These are phyloP conservation scores for Reticulitermes lucifugus DNA, from an alignment of 2,888 invertebrate species.

Conservation along the genomic window DNA sequence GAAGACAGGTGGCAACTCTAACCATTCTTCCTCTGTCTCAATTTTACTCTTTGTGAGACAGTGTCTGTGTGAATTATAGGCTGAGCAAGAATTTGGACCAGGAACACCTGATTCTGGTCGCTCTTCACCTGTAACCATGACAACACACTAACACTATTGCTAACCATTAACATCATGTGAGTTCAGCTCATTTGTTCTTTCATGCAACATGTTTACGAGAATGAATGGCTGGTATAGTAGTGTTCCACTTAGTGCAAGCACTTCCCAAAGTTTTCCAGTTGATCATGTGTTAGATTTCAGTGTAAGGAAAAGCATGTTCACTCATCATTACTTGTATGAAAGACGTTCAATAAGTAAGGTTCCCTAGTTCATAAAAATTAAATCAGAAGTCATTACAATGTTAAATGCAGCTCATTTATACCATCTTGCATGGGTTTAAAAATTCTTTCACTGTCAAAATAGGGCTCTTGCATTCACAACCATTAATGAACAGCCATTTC, in stretches of 20 bases:
- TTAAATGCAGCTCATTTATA: too few species aligned
- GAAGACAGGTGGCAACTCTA: conserved; percentile 7
- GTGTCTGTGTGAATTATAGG: conserved; percentile 45
- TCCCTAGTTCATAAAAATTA: too few species aligned
- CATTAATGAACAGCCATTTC: too few species aligned
- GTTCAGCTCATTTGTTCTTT: conserved; percentile 11
- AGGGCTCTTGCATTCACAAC: too few species aligned
- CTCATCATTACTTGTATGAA: background rate
- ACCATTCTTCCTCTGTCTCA: background rate
- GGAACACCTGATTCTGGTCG: conserved; percentile 30
- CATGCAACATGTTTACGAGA: conserved; percentile 25
- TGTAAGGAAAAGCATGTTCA: background rate
- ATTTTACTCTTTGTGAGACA: conserved; percentile 6
- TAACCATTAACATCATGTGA: conserved; percentile 43
- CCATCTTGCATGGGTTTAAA: too few species aligned
- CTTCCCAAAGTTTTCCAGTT: conserved; percentile 27
- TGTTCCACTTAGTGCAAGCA: background rate
- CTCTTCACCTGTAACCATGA: conserved; percentile 43
- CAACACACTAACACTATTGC: conserved; percentile 34
- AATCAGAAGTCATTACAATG: too few species aligned
- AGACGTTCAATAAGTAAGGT: too few species aligned
- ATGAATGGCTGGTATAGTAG: conserved; percentile 31
- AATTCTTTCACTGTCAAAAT: too few species aligned
- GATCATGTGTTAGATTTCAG: background rate
- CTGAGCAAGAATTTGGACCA: conserved; percentile 40